phyloP scores from a whole-genome alignment of 2,113 vertebrate species.

The Tetrao urogallus region DNA sequence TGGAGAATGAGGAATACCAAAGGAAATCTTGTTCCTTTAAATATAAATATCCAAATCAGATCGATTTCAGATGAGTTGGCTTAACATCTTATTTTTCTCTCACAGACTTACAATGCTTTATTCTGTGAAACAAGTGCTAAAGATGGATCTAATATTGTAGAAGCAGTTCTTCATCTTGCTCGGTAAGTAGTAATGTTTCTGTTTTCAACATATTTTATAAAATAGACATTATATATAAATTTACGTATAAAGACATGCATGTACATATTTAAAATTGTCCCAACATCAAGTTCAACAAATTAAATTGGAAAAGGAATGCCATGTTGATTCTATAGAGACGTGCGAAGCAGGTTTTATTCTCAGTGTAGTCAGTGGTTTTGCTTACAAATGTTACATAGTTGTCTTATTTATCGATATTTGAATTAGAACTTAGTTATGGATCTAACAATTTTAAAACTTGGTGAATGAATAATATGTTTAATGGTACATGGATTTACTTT shows the following conservation, averaged over 20 bases:
- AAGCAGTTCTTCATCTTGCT: constrained; percentile 93
- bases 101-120: constrained; percentile 86
- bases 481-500: neutral
- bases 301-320: neutral
- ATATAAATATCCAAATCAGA: neutral
- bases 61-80: neutral
- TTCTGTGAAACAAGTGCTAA: constrained; percentile 96
- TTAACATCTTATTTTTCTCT: constrained; percentile 23
- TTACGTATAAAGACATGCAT: neutral
- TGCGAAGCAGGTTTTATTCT: neutral
- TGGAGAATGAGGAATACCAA: neutral
- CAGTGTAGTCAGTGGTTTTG: neutral
- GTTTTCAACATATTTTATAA: neutral
- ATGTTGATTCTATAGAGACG: neutral
- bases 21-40: neutral
- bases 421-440: neutral
- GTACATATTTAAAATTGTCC: neutral
- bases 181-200: constrained; percentile 76
- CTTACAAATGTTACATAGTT: neutral
- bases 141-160: constrained; percentile 89
- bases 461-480: neutral
- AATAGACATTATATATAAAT: neutral
- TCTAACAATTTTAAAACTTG: neutral
- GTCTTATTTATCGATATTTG: neutral
- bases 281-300: neutral